phyloP scores from a whole-genome alignment of 2,113 vertebrate species.

The Falcunculus frontatus region DNA sequence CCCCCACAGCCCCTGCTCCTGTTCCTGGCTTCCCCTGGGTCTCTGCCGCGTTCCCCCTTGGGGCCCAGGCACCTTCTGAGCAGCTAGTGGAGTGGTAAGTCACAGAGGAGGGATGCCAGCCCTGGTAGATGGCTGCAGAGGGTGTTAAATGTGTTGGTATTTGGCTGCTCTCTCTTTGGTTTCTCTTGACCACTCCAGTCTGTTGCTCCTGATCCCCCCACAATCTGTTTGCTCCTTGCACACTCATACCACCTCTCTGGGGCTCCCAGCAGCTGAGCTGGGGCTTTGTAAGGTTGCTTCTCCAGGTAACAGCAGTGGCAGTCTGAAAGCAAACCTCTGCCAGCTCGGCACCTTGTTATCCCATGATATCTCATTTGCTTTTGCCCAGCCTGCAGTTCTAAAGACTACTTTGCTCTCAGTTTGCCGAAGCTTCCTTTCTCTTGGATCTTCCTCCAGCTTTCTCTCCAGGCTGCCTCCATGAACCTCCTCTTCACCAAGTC shows the following conservation, averaged over 20 bases:
- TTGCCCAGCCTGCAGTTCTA: not conserved
- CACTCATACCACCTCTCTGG: fast-evolving
- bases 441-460: not conserved
- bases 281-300: not conserved
- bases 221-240: not conserved
- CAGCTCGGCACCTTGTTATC: not conserved
- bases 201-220: not conserved
- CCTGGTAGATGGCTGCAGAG: not conserved
- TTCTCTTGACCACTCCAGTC: not conserved
- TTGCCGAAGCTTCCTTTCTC: not conserved
- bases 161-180: not conserved
- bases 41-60: not conserved
- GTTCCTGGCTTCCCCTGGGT: not conserved
- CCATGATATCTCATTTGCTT: not conserved
- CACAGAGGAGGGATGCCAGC: not conserved
- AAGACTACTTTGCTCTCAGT: not conserved
- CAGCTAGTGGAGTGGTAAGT: conserved; percentile 13
- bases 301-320: not conserved
- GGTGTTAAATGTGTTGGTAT: not conserved
- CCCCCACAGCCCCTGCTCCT: not conserved
- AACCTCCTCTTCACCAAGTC: not conserved
- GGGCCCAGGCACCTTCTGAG: not conserved
- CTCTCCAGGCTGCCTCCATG: not conserved
- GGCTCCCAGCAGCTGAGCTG: not conserved
- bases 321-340: not conserved